Evolutionary conservation across 1,140 invertebrate genomes (phyloP), one percentile per base, ranked within the genome.

Genomic region (Pseudomyrmex dendroicus): DNA sequence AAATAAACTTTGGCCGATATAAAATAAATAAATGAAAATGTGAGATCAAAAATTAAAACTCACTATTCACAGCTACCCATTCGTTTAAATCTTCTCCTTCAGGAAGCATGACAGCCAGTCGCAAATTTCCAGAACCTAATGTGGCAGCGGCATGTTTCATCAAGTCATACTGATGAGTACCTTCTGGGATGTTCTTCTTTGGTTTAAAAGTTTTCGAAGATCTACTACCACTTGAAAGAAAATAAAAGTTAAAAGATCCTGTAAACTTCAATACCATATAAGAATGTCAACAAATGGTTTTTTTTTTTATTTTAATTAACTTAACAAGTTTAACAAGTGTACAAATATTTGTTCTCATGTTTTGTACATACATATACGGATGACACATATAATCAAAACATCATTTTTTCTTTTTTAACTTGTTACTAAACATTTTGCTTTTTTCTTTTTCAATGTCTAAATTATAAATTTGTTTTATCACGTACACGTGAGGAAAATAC

Each of bases 101-200:
- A 1, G 99, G 99, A 84, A 99, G 95, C 95, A 98, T 97, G 54
- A 99, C 99, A 64, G 99, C 99, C 52, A 99, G 95, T 82, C 98
- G 95, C 63, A 99, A 95, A 95, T 99, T 99, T 13, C 99, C 99
- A 57, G 99, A 99, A 20, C 99, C 99, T 59, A 99, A 95, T 0
- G 99, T 99, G 17, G 98, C 98, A 22, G 99, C 98, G 35, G 99
- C 99, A 96, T 99, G 99, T 95, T 99, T 99, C 98, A 99, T 99
- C 92, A 99, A 95, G 93, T 99, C 98, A 97, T 99, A 99, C 92
- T 99, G 99, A 95, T 99, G 98, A 10, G 98, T 99, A 62, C 98
- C 99, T 95, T 99, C 99, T 4, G 98, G 98, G 92, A 99, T 99
- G 94, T 99, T 99, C 93, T 99, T 99, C 95, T 99, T 99, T 84